Evolutionary conservation across 2,113 vertebrate genomes (phyloP).

Genomic region (Macrotis lagotis): DNA sequence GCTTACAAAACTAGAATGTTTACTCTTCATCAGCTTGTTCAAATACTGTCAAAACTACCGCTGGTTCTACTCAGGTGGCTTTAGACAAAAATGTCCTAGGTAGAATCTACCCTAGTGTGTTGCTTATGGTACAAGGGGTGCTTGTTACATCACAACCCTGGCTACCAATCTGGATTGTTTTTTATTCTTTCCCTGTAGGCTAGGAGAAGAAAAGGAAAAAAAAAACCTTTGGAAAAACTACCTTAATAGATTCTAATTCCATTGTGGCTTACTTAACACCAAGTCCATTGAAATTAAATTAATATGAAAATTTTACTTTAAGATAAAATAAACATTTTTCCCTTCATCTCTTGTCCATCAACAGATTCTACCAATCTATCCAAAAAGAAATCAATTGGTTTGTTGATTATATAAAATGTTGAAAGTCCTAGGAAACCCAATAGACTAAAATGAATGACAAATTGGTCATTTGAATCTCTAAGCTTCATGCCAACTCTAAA

Average conservation of each 20-base stretch:
- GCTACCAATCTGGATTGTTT: neutral
- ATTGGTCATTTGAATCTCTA: neutral
- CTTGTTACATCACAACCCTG: neutral
- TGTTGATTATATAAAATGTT: neutral
- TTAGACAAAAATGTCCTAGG: neutral
- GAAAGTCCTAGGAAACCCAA: neutral
- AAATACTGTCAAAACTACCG: neutral
- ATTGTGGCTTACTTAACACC: neutral
- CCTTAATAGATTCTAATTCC: neutral
- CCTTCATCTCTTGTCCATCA: neutral
- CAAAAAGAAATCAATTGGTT: neutral
- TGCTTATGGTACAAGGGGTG: neutral
- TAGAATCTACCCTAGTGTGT: neutral
- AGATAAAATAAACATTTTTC: neutral
- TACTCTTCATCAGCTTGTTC: neutral
- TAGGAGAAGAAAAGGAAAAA: neutral
- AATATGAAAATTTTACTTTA: neutral
- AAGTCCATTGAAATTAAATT: neutral
- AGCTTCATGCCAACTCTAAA: neutral
- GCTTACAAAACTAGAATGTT: neutral
- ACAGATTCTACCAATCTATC: neutral
- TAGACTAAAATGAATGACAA: neutral
- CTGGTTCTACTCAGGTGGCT: neutral
- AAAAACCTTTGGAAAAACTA: neutral
- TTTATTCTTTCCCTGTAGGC: too few species aligned